Evolutionary conservation across 2,888 invertebrate species (phyloP).

Genomic region (Synergus umbraculus): DNA sequence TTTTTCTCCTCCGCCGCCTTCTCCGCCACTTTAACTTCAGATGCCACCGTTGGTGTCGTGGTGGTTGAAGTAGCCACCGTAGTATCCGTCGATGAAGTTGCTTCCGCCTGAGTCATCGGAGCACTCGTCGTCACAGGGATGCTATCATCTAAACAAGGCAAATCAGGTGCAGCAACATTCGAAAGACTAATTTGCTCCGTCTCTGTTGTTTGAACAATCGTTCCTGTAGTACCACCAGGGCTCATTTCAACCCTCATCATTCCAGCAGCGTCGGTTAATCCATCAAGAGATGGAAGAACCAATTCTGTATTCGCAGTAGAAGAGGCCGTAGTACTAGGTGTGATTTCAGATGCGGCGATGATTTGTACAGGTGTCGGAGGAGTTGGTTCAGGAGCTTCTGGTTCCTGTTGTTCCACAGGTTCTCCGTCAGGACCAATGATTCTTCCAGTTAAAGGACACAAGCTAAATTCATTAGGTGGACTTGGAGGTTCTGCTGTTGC

Average conservation of each 20-base stretch:
- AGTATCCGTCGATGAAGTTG: constrained; percentile 51
- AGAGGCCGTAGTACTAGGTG: constrained; percentile 46
- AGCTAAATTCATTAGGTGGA: constrained; percentile 84
- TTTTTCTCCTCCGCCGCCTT: constrained; percentile 76
- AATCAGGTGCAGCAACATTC: constrained; percentile 67
- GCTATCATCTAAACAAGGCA: constrained; percentile 73
- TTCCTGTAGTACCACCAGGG: constrained; percentile 83
- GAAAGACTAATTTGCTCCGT: constrained; percentile 65
- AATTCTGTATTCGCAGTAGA: constrained; percentile 53
- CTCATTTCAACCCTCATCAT: constrained; percentile 79
- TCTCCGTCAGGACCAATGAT: constrained; percentile 74
- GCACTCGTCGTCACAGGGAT: constrained; percentile 46
- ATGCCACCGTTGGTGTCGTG: constrained; percentile 53
- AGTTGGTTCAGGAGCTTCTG: constrained; percentile 54
- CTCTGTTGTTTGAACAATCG: constrained; percentile 78
- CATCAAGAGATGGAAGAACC: constrained; percentile 73
- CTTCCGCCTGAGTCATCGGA: constrained; percentile 42
- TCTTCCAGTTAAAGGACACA: constrained; percentile 84
- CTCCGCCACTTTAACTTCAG: constrained; percentile 50
- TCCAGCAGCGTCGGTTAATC: constrained; percentile 68
- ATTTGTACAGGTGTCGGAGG: constrained; percentile 61
- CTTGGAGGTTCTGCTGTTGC: constrained; percentile 80
- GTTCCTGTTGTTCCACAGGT: constrained; percentile 72
- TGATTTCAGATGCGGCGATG: constrained; percentile 44
- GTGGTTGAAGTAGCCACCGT: constrained; percentile 51